Conservation (phyloP, 2,113 vertebrate genomes). For the Odontophorus gujanensis region DNA sequence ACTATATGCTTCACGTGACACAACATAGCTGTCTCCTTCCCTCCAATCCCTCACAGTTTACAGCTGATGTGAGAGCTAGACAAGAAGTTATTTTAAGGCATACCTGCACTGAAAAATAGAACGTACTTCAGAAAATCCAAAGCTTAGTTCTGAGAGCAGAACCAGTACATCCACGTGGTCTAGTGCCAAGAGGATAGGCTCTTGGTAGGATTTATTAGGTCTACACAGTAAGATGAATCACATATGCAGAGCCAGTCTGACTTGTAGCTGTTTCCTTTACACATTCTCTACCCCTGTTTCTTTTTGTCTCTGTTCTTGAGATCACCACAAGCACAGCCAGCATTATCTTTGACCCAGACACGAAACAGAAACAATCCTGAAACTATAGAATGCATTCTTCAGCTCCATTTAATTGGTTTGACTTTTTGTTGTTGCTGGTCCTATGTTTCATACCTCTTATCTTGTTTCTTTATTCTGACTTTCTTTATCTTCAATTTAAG, state of each 20-base stretch:
- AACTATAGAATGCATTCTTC: neutral
- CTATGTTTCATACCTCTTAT: neutral
- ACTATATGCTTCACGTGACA: neutral
- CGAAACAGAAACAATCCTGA: neutral
- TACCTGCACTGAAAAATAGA: neutral
- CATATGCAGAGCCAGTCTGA: neutral
- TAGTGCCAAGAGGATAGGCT: neutral
- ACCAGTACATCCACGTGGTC: neutral
- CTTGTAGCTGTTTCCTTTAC: neutral
- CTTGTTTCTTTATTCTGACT: neutral
- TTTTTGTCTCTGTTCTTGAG: neutral
- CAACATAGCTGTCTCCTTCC: neutral
- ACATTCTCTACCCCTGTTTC: neutral
- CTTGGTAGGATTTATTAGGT: neutral
- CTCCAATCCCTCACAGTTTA: neutral
- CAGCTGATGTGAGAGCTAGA: neutral
- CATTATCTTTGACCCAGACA: neutral
- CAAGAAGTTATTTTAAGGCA: neutral
- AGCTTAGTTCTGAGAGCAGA: neutral
- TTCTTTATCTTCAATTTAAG: neutral
- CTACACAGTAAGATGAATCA: neutral
- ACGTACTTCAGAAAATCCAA: neutral
- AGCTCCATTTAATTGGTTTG: neutral
- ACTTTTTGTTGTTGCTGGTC: neutral
- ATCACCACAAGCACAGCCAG: rapidly evolving